These are phyloP conservation scores for Poeciliopsis turrubarensis DNA, from an alignment of 2,113 vertebrate species.

Conservation along the genomic window DNA sequence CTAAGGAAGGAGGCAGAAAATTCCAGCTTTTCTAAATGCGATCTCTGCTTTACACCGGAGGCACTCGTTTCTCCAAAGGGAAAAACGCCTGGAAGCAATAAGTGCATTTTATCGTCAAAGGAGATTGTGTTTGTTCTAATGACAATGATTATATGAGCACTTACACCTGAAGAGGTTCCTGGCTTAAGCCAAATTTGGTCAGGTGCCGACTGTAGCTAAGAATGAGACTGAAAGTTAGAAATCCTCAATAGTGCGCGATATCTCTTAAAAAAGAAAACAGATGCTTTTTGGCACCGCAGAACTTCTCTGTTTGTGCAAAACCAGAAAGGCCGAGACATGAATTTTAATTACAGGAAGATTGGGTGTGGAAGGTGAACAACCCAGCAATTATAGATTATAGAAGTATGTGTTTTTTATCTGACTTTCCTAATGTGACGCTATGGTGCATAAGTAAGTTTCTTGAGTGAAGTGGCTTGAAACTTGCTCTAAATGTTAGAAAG, in stretches of 20 bases:
- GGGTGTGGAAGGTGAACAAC: slow-evolving; percentile 2
- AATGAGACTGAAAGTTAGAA: background rate
- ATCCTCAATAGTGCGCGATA: background rate
- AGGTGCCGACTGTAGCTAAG: background rate
- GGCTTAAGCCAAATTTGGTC: background rate
- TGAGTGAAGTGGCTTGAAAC: background rate
- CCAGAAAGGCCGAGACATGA: background rate
- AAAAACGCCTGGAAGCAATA: slow-evolving; percentile 49
- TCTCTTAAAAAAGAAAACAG: background rate
- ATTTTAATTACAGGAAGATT: background rate
- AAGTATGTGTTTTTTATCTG: background rate
- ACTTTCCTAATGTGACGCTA: background rate
- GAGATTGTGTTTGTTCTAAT: background rate
- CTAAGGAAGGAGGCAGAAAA: slow-evolving; percentile 17
- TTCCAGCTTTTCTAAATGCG: background rate
- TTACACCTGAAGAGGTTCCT: background rate
- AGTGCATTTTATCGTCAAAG: background rate
- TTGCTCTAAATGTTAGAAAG: background rate
- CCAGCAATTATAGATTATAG: background rate
- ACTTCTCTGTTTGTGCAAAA: background rate
- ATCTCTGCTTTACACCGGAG: background rate
- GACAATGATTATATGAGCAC: background rate
- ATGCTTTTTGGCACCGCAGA: background rate
- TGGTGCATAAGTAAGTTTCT: too few relatives aligned
- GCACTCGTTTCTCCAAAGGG: slow-evolving; percentile 54